phyloP scores from a whole-genome alignment of 2,888 invertebrate genomes.

The Itoplectis maculator region DNA sequence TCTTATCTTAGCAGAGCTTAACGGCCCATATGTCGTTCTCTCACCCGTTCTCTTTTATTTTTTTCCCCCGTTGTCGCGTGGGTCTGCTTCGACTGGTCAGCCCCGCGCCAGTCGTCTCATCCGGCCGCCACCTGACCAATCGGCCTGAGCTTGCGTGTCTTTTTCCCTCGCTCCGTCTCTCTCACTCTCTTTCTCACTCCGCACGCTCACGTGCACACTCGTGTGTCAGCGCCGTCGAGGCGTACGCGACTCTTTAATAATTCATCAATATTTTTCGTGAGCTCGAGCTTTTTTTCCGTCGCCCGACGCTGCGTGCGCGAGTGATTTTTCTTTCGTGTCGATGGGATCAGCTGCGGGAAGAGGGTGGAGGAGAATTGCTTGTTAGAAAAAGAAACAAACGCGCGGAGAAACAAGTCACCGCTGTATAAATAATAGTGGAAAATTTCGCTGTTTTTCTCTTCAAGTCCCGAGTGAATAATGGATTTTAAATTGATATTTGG shows the following conservation, averaged over 20 bases:
- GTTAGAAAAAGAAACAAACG: conserved; percentile 3
- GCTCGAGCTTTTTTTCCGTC: conserved; percentile 35
- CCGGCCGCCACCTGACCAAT: conserved; percentile 63
- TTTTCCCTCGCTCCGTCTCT: conserved; percentile 6
- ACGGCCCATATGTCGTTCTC: conserved; percentile 79
- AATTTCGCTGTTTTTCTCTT: neutral
- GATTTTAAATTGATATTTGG: no score
- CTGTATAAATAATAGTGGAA: neutral
- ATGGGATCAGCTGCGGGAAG: conserved; percentile 49
- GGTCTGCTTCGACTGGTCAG: conserved; percentile 10
- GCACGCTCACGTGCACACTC: neutral
- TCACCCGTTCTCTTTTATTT: conserved; percentile 73
- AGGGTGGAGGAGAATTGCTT: neutral
- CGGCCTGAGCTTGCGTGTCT: conserved; percentile 44
- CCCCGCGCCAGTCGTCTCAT: conserved; percentile 45
- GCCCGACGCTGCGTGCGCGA: conserved; percentile 33
- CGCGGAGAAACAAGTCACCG: neutral
- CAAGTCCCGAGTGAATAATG: neutral
- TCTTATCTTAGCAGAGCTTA: conserved; percentile 80
- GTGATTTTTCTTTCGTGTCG: conserved; percentile 50
- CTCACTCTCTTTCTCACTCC: no score
- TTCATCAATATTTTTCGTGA: conserved; percentile 61
- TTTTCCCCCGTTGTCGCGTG: conserved; percentile 31
- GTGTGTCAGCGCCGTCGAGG: conserved; percentile 25
- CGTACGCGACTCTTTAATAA: conserved; percentile 49